Evolutionary conservation across 2,888 invertebrate genomes (phyloP), one percentile per base, ranked within the genome.

Genomic region (Heterodera filipjevi): DNA sequence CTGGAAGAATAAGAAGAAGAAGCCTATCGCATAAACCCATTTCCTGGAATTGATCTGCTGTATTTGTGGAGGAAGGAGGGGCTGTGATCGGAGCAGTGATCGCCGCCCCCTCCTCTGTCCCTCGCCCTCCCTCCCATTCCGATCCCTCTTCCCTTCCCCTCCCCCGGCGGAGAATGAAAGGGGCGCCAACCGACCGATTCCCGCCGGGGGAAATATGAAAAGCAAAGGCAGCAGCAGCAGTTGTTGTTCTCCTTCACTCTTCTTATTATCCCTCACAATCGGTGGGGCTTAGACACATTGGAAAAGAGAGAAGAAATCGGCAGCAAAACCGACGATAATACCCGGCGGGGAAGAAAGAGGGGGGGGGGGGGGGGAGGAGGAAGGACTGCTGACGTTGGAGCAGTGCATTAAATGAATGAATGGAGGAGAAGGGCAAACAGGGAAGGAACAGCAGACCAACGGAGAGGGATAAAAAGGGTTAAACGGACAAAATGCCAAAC

Each of bases 21-120:
- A n/a, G 19, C 59, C 59, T n/a, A 59, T 59, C 59, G 27, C n/a
- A 39, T 39, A 59, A 49, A 49, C 46, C 59, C 59, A n/a, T 59
- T 59, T 59, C 59, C 59, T 22, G 27, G 59, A 59, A 59, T 59
- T 59, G 59, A 59, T 59, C 59, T 59, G 59, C 22, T 27, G 59
- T 19, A 59, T 59, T 27, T 59, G 59, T 59, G 59, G n/a, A 27
- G 59, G 27, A 8, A 5, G 59, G 6, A 27, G n/a, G 27, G 59
- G 27, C 3, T 3, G 59, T 59, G 59, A 59, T 59, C 59, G 22
- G 59, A n/a, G 46, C 12, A 49, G 59, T 59, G n/a, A 59, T 59
- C 59, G 27, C 22, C 59, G 6, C 8, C 27, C 27, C n/a, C 8
- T 27, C 27, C n/a, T 12, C 27, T 16, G 12, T 2, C 59, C 8